Evolutionary conservation across 1,140 invertebrate genomes (phyloP).

Genomic region (Ceratosolen solmsi): DNA sequence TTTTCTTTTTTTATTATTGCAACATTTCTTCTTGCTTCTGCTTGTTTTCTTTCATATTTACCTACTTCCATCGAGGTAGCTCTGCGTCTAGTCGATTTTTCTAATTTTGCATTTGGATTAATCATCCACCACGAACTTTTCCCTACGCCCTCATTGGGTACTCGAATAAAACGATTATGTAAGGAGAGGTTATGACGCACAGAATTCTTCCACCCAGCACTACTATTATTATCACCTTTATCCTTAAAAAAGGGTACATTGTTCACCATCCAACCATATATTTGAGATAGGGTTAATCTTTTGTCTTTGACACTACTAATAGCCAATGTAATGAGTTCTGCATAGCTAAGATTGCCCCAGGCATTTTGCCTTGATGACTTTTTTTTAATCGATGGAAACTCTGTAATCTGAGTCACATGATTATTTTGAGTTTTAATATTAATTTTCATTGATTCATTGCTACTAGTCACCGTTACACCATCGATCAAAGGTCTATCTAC

Average conservation of each 20-base stretch:
- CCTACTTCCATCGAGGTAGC: conserved; percentile 13
- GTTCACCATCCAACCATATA: conserved; percentile 99
- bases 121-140: conserved; percentile 38
- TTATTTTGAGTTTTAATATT: conserved; percentile 61
- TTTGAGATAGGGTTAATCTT: conserved; percentile 94
- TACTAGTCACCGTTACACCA: conserved; percentile 39
- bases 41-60: neutral
- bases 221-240: conserved; percentile 99
- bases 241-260: conserved; percentile 99
- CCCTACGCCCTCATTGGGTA: neutral
- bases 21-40: neutral
- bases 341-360: conserved; percentile 99
- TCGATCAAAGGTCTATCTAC: conserved; percentile 76
- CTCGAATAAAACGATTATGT: conserved; percentile 19
- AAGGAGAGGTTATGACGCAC: conserved; percentile 71
- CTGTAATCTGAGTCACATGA: conserved; percentile 54
- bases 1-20: neutral
- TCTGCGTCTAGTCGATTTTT: neutral
- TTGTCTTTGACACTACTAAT: conserved; percentile 97
- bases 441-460: too few relatives aligned
- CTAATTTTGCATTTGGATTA: neutral
- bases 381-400: conserved; percentile 79
- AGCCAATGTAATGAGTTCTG: conserved; percentile 98
- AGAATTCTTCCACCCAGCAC: conserved; percentile 97
- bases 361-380: conserved; percentile 93